Percentiles rank a stretch among this genome's conserved stretches.
phyloP scores from a whole-genome alignment of 2,797 vertebrate species.

The Nasua narica region DNA sequence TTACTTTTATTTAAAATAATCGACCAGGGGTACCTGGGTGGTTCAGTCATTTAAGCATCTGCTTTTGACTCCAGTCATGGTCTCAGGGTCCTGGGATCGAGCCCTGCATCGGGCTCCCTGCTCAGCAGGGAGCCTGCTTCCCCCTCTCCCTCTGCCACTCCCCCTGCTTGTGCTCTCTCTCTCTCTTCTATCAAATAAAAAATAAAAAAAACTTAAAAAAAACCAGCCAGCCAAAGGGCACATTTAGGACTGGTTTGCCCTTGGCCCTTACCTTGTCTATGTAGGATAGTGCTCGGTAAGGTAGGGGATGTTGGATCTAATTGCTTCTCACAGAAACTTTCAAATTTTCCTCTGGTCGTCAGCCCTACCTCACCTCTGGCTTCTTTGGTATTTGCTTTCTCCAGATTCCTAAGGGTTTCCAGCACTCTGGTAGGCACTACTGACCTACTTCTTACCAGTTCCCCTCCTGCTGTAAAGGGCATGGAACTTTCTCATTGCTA shows the following conservation, averaged over 20 bases:
- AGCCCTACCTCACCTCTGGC: neutral
- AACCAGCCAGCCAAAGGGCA: neutral
- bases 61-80: too few relatives aligned
- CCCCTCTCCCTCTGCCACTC: too few relatives aligned
- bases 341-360: neutral
- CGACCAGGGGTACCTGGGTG: too few relatives aligned
- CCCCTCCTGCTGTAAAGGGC: too few relatives aligned
- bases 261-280: neutral
- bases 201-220: too few relatives aligned
- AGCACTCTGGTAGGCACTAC: neutral
- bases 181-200: too few relatives aligned
- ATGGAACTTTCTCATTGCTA: neutral
- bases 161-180: too few relatives aligned
- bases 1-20: neutral
- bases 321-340: neutral
- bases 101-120: too few relatives aligned
- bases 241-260: neutral
- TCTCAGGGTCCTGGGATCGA: too few relatives aligned
- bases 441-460: neutral
- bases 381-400: neutral
- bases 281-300: neutral
- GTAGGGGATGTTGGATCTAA: neutral
- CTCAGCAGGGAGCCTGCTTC: too few relatives aligned
- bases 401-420: neutral
- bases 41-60: too few relatives aligned